Conservation (phyloP, 2,888 invertebrate species). For the Eilema caniola region DNA sequence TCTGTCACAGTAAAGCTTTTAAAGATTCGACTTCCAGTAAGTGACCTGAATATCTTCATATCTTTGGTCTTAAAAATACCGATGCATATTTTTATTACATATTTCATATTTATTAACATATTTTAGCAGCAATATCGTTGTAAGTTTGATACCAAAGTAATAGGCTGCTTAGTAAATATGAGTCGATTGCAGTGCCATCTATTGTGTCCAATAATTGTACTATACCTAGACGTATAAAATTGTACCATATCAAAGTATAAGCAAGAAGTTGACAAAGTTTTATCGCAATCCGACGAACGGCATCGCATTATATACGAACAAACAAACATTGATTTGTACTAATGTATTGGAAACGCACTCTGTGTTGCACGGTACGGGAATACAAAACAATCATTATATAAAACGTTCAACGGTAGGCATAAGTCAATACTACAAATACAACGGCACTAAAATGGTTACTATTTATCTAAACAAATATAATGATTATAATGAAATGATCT, state of each 20-base stretch:
- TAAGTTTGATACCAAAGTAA: not conserved
- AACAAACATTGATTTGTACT: not conserved
- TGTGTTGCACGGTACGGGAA: not conserved
- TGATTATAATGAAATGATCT: too few species aligned
- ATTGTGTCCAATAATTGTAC: too few species aligned
- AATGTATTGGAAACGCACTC: not conserved
- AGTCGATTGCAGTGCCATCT: too few species aligned
- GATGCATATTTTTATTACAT: too few species aligned
- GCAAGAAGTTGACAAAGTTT: not conserved
- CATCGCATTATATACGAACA: not conserved
- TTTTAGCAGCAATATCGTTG: not conserved
- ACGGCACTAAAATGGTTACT: not conserved
- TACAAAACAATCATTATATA: conserved; percentile 4
- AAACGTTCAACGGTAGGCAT: not conserved
- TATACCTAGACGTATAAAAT: too few species aligned
- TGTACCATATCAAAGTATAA: too few species aligned
- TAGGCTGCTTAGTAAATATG: not conserved
- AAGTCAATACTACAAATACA: not conserved
- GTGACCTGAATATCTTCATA: not conserved
- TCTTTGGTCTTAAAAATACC: too few species aligned
- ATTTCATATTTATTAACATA: too few species aligned
- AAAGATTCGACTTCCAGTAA: not conserved
- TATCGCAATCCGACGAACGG: not conserved
- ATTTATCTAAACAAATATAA: not conserved
- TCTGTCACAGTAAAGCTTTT: not conserved